A percentile compares a stretch with the other conserved stretches of the same genome.
These are phyloP conservation scores for Tachyglossus aculeatus DNA, from an alignment of 2,797 vertebrate genomes.

Conservation along the genomic window DNA sequence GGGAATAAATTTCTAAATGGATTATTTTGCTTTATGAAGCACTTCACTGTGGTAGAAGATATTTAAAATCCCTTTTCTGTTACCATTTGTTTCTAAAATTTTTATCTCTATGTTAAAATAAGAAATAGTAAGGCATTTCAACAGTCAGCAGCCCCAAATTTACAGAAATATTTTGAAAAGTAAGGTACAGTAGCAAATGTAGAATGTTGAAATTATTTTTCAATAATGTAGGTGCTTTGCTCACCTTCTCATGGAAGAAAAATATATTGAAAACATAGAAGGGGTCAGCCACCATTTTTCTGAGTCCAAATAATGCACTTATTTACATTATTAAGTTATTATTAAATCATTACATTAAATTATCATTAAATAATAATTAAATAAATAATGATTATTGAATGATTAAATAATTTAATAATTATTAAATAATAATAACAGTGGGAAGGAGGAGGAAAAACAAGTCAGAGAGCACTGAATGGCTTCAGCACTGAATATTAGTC, in stretches of 20 bases:
- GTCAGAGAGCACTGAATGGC: slow-evolving; percentile 30
- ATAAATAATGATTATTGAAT: too few species aligned
- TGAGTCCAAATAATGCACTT: slow-evolving; percentile 53
- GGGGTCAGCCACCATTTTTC: slow-evolving; percentile 48
- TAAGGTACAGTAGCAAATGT: slow-evolving; percentile 44
- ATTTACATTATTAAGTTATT: too few species aligned
- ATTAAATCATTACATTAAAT: too few species aligned
- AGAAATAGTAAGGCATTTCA: slow-evolving; percentile 49
- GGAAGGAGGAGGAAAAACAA: slow-evolving; percentile 14
- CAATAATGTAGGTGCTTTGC: slow-evolving; percentile 36
- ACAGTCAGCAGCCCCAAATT: slow-evolving; percentile 51
- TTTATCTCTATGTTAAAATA: slow-evolving; percentile 43
- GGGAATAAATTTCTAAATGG: slow-evolving; percentile 28
- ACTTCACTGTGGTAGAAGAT: slow-evolving; percentile 22
- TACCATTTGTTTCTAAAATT: slow-evolving; percentile 34
- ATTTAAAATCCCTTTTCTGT: slow-evolving; percentile 38
- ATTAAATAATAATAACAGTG: too few species aligned
- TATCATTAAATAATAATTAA: too few species aligned
- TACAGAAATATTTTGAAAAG: slow-evolving; percentile 45
- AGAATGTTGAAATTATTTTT: slow-evolving; percentile 37
- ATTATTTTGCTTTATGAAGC: slow-evolving; percentile 40
- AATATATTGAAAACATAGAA: slow-evolving; percentile 52
- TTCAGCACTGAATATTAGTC: slow-evolving; percentile 53
- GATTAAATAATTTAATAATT: too few species aligned
- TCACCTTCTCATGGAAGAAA: slow-evolving; percentile 44